Base-by-base conservation (phyloP, 2,888 invertebrate genomes). In the Dorcus parallelipipedus region DNA sequence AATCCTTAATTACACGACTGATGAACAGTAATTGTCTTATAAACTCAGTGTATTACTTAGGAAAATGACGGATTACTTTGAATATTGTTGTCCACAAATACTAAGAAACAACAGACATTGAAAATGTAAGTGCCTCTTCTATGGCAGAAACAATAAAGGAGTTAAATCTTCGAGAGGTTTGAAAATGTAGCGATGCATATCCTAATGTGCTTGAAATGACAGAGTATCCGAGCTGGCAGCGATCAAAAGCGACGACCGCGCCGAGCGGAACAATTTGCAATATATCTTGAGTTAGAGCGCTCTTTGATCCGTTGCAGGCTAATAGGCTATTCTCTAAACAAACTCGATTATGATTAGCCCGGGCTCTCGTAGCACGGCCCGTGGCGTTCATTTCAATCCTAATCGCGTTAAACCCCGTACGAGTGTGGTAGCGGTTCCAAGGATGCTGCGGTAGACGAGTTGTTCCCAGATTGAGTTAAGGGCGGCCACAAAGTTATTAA, bases 321-420 rank as follows among this genome's bases (percentile, higher is more conserved):
- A 73, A 73, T 73, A 73, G 73, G 68, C 73, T 73, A 74, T 74
- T 75, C 72, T 73, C 71, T 71, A 73, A 74, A 73, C 72, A 72
- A 74, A 75, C 73, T 69, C 68, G 69, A 74, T 74, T 74, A 74
- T 69, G 69, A 73, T 72, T 72, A 72, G 51, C 45, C 8, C 14
- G 26, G 45, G 17, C 45, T 56, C 51, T 38, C 45, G 45, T 71
- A 72, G 71, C 71, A 71, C 67, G 67, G 70, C 73, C 71, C 63
- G 65, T 48, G 68, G 75, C 73, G 64, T 67, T 76, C 73, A 75
- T 76, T 76, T 76, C 74, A 73, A 75, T 73, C 69, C 73, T 75
- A 73, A 74, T 71, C 71, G 63, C 69, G 66, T 74, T 58, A 58
- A 53, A 49, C 33, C 52, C 51, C 45, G 55, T 49, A 50, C 55